Percentiles rank a stretch among this genome's conserved stretches.
Evolutionary conservation across 2,113 vertebrate genomes (phyloP).

Genomic region (Cheilinus undulatus): DNA sequence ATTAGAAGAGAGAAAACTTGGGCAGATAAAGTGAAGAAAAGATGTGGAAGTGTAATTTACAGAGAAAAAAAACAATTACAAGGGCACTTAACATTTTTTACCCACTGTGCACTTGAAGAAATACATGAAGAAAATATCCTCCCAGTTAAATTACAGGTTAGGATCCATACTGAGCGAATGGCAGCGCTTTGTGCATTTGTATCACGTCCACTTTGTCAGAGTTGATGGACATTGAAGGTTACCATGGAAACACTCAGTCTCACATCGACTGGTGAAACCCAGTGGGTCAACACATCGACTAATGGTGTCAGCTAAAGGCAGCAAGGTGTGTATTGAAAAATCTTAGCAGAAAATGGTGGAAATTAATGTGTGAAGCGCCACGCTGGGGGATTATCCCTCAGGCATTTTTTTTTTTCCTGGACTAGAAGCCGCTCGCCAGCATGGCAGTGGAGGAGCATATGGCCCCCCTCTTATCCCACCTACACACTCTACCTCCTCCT

Average conservation of each 20-base stretch:
- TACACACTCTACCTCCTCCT: constrained; percentile 42
- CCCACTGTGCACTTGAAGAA: background rate
- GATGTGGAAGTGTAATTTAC: constrained; percentile 9
- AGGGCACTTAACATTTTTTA: constrained; percentile 4
- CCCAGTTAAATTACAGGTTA: constrained; percentile 14
- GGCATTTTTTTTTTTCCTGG: constrained; percentile 67
- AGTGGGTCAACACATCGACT: constrained; percentile 62
- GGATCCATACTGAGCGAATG: constrained; percentile 14
- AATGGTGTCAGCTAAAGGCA: constrained; percentile 65
- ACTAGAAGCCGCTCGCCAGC: constrained; percentile 59
- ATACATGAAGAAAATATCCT: background rate
- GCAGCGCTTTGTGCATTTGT: constrained; percentile 42
- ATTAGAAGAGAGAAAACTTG: constrained; percentile 20
- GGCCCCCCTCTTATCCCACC: constrained; percentile 58
- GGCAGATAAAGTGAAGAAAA: background rate
- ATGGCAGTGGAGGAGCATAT: constrained; percentile 66
- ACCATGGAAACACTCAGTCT: constrained; percentile 63
- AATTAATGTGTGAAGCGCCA: constrained; percentile 60
- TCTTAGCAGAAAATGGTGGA: constrained; percentile 64
- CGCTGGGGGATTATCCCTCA: constrained; percentile 72
- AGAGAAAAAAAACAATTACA: background rate
- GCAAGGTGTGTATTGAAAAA: constrained; percentile 65
- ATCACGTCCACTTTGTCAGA: constrained; percentile 49
- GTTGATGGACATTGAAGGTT: constrained; percentile 66
- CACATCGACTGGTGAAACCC: constrained; percentile 51